phyloP scores from a whole-genome alignment of 2,888 invertebrate species.

The Ephialtes manifestator region DNA sequence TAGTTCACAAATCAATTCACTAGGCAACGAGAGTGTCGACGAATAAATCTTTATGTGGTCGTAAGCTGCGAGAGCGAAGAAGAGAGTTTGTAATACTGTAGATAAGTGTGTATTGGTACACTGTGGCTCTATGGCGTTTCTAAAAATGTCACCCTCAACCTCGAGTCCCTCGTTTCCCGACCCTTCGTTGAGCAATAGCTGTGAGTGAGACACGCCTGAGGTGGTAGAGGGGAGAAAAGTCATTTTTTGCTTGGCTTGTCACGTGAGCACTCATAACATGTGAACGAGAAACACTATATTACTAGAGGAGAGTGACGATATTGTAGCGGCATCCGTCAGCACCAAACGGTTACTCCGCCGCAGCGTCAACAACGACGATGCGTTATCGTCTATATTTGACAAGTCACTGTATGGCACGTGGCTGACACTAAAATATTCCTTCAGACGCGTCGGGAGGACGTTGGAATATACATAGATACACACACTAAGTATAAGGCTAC shows the following conservation, averaged over 20 bases:
- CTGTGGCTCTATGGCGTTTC: slow-evolving; percentile 25
- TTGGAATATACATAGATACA: background rate
- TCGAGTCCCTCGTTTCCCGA: background rate
- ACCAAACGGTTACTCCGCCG: slow-evolving; percentile 18
- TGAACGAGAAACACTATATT: slow-evolving; percentile 47
- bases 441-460: background rate
- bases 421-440: background rate
- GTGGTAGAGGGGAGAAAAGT: slow-evolving; percentile 43
- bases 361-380: background rate
- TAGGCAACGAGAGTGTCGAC: slow-evolving; percentile 9
- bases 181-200: slow-evolving; percentile 22
- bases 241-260: slow-evolving; percentile 60
- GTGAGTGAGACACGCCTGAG: slow-evolving; percentile 1
- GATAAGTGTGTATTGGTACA: slow-evolving; percentile 10
- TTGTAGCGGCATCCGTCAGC: slow-evolving; percentile 16
- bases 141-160: slow-evolving; percentile 55
- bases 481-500: background rate
- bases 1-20: slow-evolving; percentile 75
- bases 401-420: slow-evolving; percentile 6
- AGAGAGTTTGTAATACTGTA: background rate
- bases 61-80: background rate
- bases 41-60: slow-evolving; percentile 29
- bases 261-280: slow-evolving; percentile 47
- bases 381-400: slow-evolving; percentile 15
- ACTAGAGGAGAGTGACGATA: slow-evolving; percentile 36